Evolutionary conservation across 2,888 invertebrate species (phyloP).

Genomic region (Hemaris fuciformis): DNA sequence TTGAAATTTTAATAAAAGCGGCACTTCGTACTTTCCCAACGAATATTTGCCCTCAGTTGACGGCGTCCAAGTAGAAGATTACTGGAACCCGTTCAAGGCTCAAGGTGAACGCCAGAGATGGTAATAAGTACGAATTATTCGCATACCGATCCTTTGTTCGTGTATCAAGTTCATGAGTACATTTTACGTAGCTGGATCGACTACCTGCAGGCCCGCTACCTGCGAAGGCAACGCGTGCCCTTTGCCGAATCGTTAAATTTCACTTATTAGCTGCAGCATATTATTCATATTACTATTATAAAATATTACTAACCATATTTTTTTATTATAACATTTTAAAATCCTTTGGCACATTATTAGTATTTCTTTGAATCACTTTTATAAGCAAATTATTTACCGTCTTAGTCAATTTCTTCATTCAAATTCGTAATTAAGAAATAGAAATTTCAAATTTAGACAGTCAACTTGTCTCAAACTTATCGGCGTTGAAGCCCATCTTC

Average conservation of each 20-base stretch:
- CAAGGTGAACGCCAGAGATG: conserved; percentile 72
- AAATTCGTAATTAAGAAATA: not conserved
- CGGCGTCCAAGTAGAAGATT: conserved; percentile 49
- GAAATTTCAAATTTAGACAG: not conserved
- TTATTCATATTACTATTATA: not conserved
- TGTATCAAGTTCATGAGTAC: conserved; percentile 64
- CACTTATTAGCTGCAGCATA: not conserved
- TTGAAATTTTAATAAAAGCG: conserved; percentile 44
- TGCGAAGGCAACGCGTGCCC: conserved; percentile 8
- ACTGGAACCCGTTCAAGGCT: conserved; percentile 63
- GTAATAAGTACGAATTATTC: conserved; percentile 71
- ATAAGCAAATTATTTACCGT: not conserved
- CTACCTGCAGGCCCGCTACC: conserved; percentile 45
- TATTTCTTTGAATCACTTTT: not conserved
- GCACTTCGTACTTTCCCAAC: conserved; percentile 30
- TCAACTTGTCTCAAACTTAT: not conserved
- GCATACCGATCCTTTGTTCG: conserved; percentile 72
- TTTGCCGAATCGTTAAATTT: not conserved
- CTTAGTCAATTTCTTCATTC: no score
- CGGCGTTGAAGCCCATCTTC: not conserved
- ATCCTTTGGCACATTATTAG: not conserved
- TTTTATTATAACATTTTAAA: not conserved
- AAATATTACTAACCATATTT: no score
- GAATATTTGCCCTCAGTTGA: conserved; percentile 33
- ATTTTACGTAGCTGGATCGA: conserved; percentile 47